Base-by-base conservation (phyloP, 2,888 invertebrate genomes). In the Drosophila infuscata region DNA sequence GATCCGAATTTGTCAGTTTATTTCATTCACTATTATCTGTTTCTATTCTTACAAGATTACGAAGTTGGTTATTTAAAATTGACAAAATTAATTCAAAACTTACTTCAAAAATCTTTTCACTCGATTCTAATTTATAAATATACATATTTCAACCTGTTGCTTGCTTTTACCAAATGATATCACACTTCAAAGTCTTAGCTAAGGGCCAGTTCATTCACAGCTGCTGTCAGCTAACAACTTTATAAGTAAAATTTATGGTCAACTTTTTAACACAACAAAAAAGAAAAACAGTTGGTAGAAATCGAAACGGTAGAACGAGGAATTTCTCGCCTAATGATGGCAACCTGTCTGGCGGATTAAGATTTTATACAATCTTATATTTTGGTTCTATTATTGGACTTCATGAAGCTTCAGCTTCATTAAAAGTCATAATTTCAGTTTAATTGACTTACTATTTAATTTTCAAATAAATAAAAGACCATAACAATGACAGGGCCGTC, bases 401-500 rank as follows among this genome's bases (percentile, higher is more conserved):
- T 59, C 54, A 43, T n/a, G 61, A n/a, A 57, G 61, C 32, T 53
- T 41, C 52, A 32, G 67, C 49, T 65, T 52, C 58, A 58, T 73
- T 62, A 59, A 48, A 65, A 64, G 66, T 67, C 84, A 88, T 88
- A 85, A 83, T 83, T 79, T 81, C 79, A 68, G 69, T 83, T 76
- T 79, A 90, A 87, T 87, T 87, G 90, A 87, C 81, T 75, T 76
- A 85, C 76, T 75, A 76, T 85, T 88, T 79, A 79, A 81, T 89
- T 88, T 86, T 85, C 72, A 76, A 74, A 88, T 74, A 75, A 70
- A 84, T 76, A 82, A 82, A 63, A 63, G 59, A 56, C 54, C 71
- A 4, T 25, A 15, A 74, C 53, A 76, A 71, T 43, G 66, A 67
- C 9, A 51, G 43, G 36, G 20, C 63, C 76, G 67, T 76, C 81